phyloP scores from a whole-genome alignment of 2,797 vertebrate genomes.

The Rhynchotus rufescens region DNA sequence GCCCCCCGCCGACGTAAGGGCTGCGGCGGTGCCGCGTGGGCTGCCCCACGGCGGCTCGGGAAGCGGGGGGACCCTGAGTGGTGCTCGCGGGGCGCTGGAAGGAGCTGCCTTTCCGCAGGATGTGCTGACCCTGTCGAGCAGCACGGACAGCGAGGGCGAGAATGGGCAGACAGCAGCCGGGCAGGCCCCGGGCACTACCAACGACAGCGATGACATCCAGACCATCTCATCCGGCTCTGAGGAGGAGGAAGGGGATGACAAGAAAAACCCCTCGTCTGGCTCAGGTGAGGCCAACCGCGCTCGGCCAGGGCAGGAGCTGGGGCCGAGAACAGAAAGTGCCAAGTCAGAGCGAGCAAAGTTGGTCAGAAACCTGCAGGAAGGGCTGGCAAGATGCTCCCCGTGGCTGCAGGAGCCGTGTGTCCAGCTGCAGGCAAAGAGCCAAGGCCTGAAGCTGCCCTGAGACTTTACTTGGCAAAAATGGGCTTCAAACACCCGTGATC shows the following conservation, averaged over 20 bases:
- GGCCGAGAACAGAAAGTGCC: rapidly evolving
- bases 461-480: rapidly evolving
- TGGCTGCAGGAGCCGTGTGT: rapidly evolving
- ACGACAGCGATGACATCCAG: conserved; percentile 96
- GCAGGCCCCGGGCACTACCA: conserved; percentile 68
- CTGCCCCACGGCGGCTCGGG: conserved; percentile 58
- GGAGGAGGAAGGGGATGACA: conserved; percentile 88
- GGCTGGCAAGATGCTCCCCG: rapidly evolving
- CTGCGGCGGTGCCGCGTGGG: neutral
- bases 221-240: conserved; percentile 98
- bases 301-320: rapidly evolving
- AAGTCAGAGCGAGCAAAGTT: rapidly evolving
- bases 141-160: conserved; percentile 81
- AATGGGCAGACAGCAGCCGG: conserved; percentile 58
- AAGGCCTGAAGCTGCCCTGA: neutral
- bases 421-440: rapidly evolving
- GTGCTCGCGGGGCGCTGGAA: rapidly evolving
- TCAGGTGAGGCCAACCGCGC: conserved; percentile 12
- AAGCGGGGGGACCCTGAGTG: neutral
- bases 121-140: conserved; percentile 91
- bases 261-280: conserved; percentile 68
- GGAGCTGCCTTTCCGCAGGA: conserved; percentile 77
- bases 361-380: neutral
- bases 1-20: conserved; percentile 54
- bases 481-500: rapidly evolving